These are phyloP conservation scores for Anthoscopus minutus DNA, from an alignment of 2,113 vertebrate genomes.

Conservation along the genomic window DNA sequence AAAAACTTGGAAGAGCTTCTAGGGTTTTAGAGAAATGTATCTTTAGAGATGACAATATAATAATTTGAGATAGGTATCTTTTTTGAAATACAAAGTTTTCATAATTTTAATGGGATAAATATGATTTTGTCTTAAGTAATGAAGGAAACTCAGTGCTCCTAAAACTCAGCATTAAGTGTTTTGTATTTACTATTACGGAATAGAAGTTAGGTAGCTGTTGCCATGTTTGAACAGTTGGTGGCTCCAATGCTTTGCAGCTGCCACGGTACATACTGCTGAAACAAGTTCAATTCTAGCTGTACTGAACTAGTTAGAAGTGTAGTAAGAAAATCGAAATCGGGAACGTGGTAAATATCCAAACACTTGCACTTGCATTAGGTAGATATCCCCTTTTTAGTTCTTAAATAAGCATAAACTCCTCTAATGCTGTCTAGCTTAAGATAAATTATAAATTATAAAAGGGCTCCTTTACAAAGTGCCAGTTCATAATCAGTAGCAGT, in stretches of 20 bases:
- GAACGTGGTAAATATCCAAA: neutral
- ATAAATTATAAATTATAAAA: neutral
- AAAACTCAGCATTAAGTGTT: neutral
- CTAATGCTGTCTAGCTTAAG: neutral
- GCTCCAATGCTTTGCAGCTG: conserved; percentile 71
- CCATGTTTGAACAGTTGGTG: conserved; percentile 77
- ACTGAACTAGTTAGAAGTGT: neutral
- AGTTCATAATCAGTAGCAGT: neutral
- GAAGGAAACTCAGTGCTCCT: neutral
- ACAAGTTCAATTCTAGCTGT: neutral
- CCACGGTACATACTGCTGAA: neutral
- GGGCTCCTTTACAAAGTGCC: neutral
- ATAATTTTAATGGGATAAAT: neutral
- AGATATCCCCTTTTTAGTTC: neutral
- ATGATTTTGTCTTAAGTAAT: neutral
- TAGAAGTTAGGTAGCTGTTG: conserved; percentile 37
- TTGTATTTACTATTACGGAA: neutral
- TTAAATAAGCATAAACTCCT: neutral
- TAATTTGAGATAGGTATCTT: neutral
- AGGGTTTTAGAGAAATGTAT: neutral
- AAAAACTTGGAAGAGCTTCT: neutral
- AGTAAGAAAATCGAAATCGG: neutral
- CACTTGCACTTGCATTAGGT: neutral
- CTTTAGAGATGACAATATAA: neutral
- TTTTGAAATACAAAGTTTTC: neutral